Evolutionary conservation across 1,140 invertebrate species (phyloP).

Genomic region (Drusus annulatus): DNA sequence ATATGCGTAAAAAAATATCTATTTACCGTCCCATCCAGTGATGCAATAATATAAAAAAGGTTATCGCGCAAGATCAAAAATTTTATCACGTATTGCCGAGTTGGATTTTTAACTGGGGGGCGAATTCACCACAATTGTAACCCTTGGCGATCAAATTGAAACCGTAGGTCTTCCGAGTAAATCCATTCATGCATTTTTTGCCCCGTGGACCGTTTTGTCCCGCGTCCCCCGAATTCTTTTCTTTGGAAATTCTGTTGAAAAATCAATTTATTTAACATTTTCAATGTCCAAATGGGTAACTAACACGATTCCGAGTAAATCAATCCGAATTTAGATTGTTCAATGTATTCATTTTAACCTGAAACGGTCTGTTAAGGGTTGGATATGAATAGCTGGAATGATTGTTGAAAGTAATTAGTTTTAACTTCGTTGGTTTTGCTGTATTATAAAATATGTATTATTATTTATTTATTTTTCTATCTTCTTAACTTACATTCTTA

Average conservation of each 20-base stretch:
- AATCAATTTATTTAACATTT: background rate
- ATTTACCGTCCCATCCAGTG: background rate
- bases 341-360: too few relatives aligned
- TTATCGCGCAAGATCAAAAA: constrained; percentile 1
- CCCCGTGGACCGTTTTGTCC: background rate
- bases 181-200: background rate
- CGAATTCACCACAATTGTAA: constrained; percentile 2
- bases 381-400: too few relatives aligned
- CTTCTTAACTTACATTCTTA: too few relatives aligned
- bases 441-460: too few relatives aligned
- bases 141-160: constrained; percentile 3
- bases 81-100: constrained; percentile 6
- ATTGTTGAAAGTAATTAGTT: too few relatives aligned
- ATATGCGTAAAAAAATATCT: too few relatives aligned
- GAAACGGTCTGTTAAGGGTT: too few relatives aligned
- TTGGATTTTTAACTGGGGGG: constrained; percentile 1
- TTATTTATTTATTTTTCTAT: too few relatives aligned
- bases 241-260: background rate
- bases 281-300: background rate
- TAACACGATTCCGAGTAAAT: too few relatives aligned
- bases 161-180: background rate
- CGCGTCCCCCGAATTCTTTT: background rate
- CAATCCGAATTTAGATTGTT: too few relatives aligned
- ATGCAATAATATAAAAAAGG: background rate
- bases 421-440: too few relatives aligned